Conservation (phyloP, 2,113 vertebrate genomes). For the Sinosuthora webbiana region DNA sequence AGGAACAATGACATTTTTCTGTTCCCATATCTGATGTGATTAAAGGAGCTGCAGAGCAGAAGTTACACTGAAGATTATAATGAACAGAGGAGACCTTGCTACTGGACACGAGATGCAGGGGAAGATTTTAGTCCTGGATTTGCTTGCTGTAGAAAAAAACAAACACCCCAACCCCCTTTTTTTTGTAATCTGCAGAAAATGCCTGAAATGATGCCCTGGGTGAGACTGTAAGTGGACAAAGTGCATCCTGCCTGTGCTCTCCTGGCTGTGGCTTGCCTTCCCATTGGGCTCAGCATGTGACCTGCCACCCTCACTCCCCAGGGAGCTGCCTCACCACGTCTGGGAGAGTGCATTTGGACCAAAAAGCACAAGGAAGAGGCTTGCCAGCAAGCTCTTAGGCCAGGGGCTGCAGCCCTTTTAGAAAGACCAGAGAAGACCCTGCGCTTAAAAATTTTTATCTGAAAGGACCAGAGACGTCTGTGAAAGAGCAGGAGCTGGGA, state of each 20-base stretch:
- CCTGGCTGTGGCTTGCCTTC: neutral
- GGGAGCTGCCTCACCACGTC: accelerated
- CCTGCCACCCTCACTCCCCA: neutral
- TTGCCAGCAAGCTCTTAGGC: neutral
- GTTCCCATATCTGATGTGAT: constrained; percentile 69
- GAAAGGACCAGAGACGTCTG: neutral
- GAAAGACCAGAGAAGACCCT: neutral
- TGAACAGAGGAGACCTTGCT: constrained; percentile 16
- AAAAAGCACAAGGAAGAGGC: neutral
- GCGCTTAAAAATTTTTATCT: neutral
- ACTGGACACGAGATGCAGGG: neutral
- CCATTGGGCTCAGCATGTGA: accelerated
- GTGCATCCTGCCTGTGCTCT: neutral
- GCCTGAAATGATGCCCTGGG: neutral
- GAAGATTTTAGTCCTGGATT: neutral
- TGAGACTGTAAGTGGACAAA: neutral
- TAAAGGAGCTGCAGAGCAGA: constrained; percentile 54
- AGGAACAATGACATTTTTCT: constrained; percentile 62
- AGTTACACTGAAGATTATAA: constrained; percentile 58
- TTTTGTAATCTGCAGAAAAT: neutral
- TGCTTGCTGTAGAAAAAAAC: neutral
- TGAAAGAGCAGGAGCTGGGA: neutral
- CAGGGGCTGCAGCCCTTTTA: neutral
- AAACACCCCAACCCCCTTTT: neutral
- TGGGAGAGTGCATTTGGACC: neutral